These are phyloP conservation scores for Paramormyrops kingsleyae DNA, from an alignment of 2,113 vertebrate species.

Conservation along the genomic window DNA sequence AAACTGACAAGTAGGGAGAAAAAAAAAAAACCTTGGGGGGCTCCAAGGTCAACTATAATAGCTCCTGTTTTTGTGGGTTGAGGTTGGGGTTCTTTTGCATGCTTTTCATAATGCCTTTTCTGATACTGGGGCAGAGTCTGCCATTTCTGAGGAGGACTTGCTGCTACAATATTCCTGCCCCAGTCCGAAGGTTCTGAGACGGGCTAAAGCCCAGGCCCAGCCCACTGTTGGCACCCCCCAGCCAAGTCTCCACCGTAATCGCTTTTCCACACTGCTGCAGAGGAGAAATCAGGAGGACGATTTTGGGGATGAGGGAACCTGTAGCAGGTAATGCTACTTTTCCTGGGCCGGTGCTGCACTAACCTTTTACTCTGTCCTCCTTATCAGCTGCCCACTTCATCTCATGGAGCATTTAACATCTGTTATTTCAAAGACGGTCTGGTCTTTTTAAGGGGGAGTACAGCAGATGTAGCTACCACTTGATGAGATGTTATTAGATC, in stretches of 20 bases:
- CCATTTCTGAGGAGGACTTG: constrained; percentile 74
- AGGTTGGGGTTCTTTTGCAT: not conserved
- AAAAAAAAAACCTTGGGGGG: not conserved
- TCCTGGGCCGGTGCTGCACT: not conserved
- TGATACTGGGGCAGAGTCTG: constrained; percentile 45
- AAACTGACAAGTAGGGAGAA: not conserved
- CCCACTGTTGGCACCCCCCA: not conserved
- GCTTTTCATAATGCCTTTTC: constrained; percentile 25
- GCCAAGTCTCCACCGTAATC: constrained; percentile 57
- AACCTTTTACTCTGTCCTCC: not conserved
- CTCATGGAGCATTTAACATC: not conserved
- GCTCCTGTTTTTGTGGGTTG: not conserved
- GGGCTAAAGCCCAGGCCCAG: constrained; percentile 28
- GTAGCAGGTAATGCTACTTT: constrained; percentile 73
- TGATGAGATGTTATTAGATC: not conserved
- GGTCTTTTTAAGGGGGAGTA: not conserved
- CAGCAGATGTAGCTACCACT: not conserved
- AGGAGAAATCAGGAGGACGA: constrained; percentile 66
- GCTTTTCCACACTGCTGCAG: constrained; percentile 75
- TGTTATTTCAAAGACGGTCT: not conserved
- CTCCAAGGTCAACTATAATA: not conserved
- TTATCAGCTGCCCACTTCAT: not conserved
- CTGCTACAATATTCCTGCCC: constrained; percentile 73
- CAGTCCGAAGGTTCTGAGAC: constrained; percentile 63
- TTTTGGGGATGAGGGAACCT: constrained; percentile 56